Evolutionary conservation across 2,113 vertebrate genomes (phyloP).

Genomic region (Rhabdornis inornatus): DNA sequence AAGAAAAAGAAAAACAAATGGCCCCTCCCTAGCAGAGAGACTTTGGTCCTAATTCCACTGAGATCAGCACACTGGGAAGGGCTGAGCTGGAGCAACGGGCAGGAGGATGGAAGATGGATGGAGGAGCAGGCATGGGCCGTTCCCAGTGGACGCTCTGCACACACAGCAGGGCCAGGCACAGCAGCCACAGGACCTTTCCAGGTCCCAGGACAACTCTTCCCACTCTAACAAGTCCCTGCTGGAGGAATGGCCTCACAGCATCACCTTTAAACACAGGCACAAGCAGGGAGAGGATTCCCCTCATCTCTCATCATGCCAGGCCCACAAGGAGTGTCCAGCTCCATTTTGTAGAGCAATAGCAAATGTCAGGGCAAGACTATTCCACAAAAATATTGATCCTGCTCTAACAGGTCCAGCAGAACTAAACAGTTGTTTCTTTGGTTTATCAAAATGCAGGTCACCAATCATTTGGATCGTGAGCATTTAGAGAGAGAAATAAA

Average conservation of each 20-base stretch:
- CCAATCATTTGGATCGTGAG: neutral
- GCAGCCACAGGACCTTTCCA: neutral
- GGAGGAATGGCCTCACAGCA: fast-evolving
- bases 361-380: neutral
- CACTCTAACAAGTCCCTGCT: neutral
- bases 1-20: too few species aligned
- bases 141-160: neutral
- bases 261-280: neutral
- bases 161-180: neutral
- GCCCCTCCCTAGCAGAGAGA: neutral
- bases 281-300: fast-evolving
- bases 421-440: neutral
- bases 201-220: neutral
- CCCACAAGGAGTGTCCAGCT: neutral
- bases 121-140: neutral
- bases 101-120: neutral
- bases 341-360: neutral
- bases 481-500: neutral
- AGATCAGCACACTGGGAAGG: fast-evolving
- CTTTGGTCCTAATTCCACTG: fast-evolving
- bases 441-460: neutral
- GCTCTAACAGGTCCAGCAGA: neutral
- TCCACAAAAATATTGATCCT: neutral
- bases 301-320: fast-evolving
- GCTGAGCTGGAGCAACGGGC: neutral